Evolutionary conservation across 2,888 invertebrate genomes (phyloP).

Genomic region (Drosophila maculinotata): DNA sequence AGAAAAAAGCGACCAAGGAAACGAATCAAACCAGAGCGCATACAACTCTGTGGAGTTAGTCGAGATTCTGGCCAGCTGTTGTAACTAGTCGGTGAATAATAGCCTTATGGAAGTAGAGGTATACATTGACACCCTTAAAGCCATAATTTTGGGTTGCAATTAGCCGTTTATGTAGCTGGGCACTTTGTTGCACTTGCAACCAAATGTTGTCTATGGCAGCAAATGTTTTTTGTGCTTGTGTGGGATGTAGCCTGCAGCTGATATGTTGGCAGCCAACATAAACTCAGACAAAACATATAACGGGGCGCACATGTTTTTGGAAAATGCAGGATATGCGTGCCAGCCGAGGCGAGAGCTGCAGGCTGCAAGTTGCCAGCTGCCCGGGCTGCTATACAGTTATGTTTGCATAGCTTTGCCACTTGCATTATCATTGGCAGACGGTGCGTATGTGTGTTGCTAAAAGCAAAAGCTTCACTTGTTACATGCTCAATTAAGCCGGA

Average conservation of each 20-base stretch:
- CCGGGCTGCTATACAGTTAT: conserved; percentile 34
- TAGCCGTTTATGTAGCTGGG: conserved; percentile 40
- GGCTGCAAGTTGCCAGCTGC: conserved; percentile 19
- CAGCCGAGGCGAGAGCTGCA: conserved; percentile 59
- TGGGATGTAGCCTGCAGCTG: conserved; percentile 43
- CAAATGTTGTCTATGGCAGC: conserved; percentile 44
- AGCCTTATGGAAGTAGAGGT: neutral
- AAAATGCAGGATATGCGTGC: conserved; percentile 50
- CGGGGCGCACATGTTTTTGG: conserved; percentile 51
- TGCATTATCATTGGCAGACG: conserved; percentile 26
- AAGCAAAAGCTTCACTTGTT: conserved; percentile 71
- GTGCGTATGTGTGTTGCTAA: conserved; percentile 40
- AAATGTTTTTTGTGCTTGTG: conserved; percentile 13
- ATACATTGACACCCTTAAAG: conserved; percentile 16
- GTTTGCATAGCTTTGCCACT: conserved; percentile 55
- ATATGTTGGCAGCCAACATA: conserved; percentile 57
- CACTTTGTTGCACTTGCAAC: conserved; percentile 41
- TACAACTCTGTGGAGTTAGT: neutral
- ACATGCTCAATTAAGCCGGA: conserved; percentile 79
- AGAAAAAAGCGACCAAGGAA: conserved; percentile 23
- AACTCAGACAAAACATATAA: conserved; percentile 61
- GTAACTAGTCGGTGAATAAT: conserved; percentile 2
- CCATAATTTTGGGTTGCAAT: conserved; percentile 43
- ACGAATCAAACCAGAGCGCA: conserved; percentile 9
- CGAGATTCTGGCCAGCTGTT: neutral